Evolutionary conservation across 2,113 vertebrate genomes (phyloP).

Genomic region (Gadus macrocephalus): DNA sequence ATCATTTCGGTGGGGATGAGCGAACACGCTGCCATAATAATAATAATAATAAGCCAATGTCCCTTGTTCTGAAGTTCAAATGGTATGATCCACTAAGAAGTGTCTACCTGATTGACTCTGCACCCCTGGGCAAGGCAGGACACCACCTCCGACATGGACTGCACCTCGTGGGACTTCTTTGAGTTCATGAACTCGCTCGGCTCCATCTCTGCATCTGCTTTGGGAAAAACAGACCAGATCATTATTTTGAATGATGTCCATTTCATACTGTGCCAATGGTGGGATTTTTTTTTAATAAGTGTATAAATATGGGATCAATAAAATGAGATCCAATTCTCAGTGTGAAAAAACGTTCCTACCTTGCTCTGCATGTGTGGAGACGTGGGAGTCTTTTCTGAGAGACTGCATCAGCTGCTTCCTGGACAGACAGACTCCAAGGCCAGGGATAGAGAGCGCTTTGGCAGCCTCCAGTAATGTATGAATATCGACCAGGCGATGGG

Average conservation of each 20-base stretch:
- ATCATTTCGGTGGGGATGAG: no score
- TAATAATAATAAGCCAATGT: neutral
- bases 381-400: constrained; percentile 54
- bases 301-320: no score
- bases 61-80: neutral
- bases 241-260: neutral
- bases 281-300: neutral
- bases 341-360: constrained; percentile 32
- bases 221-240: neutral
- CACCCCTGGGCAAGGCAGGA: constrained; percentile 72
- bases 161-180: constrained; percentile 97
- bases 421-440: constrained; percentile 77
- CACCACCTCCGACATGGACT: constrained; percentile 86
- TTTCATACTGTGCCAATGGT: no score
- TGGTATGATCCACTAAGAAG: no score
- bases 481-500: constrained; percentile 75
- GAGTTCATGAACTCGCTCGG: constrained; percentile 90
- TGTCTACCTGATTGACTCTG: constrained; percentile 80
- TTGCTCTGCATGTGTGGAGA: constrained; percentile 43
- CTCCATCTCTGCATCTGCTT: constrained; percentile 64
- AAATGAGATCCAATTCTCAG: constrained; percentile 5
- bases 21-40: neutral
- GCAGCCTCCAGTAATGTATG: constrained; percentile 74
- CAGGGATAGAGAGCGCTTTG: constrained; percentile 75
- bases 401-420: constrained; percentile 74